Base-by-base conservation (phyloP, 2,113 vertebrate species). In the Serinus canaria region DNA sequence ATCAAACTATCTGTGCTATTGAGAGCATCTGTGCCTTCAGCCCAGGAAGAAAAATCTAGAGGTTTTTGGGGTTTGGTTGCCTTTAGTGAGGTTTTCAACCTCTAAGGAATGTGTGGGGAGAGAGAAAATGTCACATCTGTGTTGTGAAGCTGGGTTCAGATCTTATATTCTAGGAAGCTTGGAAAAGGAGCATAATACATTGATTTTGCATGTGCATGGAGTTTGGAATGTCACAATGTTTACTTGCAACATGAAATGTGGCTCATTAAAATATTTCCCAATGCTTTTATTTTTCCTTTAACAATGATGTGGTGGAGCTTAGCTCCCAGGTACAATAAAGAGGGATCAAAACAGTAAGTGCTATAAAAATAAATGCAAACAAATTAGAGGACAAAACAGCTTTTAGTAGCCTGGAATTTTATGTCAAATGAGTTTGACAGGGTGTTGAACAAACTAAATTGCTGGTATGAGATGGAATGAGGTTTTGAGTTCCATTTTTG, bases 391-490 rank as follows among this genome's bases (percentile, higher is more conserved):
- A 79, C 58, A 87, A 80, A 30, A 4, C 16, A 31, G 53, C 66
- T 83, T 24, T 90, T 77, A 89, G 63, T 64, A 46, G 20, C 58
- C 81, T 97, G 83, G 75, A 96, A 90, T 94, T 97, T 95, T 86
- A 59, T 43, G 74, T 94, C 94, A 96, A 94, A 95, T 90, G 66
- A 35, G 15, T 90, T 96, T 96, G 72, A 44, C 72, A 94, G 35
- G 14, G 28, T 94, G 83, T 86, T 92, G 72, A 94, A 91, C 72
- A 86, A 96, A 94, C 74, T 90, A 96, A 95, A 95, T 95, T 93
- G 70, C 77, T 89, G 87, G 88, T 87, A 33, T 77, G 89, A 95
- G 58, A 88, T 81, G 81, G 91, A 96, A 64, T 55, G 76, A 94
- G 28, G 28, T 52, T 63, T 53, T 49, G 20, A 25, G 31, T 85